phyloP scores from a whole-genome alignment of 2,113 vertebrate genomes.

The Vimba vimba region DNA sequence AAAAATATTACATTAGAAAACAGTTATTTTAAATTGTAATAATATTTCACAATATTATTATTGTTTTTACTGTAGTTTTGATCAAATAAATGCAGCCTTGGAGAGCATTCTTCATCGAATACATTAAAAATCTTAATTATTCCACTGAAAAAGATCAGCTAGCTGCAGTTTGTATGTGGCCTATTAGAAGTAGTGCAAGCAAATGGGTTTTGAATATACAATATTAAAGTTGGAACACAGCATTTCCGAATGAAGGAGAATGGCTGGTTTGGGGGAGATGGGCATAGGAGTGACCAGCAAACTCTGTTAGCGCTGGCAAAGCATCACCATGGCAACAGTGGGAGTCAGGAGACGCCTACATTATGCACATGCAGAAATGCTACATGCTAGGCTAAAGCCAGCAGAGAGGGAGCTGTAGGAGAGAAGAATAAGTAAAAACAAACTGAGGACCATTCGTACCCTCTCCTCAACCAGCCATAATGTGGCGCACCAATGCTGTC shows the following conservation, averaged over 20 bases:
- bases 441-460: constrained; percentile 63
- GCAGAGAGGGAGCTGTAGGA: constrained; percentile 57
- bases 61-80: too few species aligned
- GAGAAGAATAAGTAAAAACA: constrained; percentile 59
- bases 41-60: not conserved
- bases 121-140: too few species aligned
- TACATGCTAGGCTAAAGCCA: constrained; percentile 74
- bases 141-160: not conserved
- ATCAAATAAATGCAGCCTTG: too few species aligned
- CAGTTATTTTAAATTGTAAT: too few species aligned
- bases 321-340: constrained; percentile 15
- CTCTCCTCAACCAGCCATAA: constrained; percentile 77
- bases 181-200: not conserved
- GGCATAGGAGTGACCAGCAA: constrained; percentile 1
- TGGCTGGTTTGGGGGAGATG: not conserved
- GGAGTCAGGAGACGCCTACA: constrained; percentile 18
- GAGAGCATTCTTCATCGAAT: too few species aligned
- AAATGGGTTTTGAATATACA: not conserved
- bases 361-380: constrained; percentile 62
- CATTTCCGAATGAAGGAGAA: not conserved
- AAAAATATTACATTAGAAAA: too few species aligned
- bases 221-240: not conserved
- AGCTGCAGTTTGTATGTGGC: not conserved
- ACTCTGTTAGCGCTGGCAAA: constrained; percentile 28
- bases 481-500: constrained; percentile 77